A percentile compares a stretch with the other conserved stretches of the same genome.
phyloP scores from a whole-genome alignment of 1,140 invertebrate species.

The Chlorops oryzae region DNA sequence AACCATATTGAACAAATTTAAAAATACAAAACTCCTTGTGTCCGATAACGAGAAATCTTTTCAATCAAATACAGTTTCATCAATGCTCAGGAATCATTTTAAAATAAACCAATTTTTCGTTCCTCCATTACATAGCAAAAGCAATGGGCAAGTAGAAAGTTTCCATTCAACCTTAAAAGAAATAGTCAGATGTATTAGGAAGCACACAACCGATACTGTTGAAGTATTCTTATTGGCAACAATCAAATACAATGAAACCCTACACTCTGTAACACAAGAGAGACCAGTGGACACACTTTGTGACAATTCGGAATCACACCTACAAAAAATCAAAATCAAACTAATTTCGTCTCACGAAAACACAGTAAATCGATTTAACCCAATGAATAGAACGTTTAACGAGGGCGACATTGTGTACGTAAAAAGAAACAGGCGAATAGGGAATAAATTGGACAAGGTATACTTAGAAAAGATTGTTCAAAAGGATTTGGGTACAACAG shows the following conservation, averaged over 20 bases:
- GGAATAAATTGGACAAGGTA: background rate
- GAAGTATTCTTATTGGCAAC: background rate
- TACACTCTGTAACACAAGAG: background rate
- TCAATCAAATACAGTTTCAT: background rate
- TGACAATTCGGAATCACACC: background rate
- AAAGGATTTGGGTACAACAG: constrained; percentile 2
- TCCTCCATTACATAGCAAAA: constrained; percentile 6
- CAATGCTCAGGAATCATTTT: constrained; percentile 2
- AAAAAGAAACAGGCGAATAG: background rate
- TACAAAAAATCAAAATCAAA: background rate
- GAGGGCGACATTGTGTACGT: background rate
- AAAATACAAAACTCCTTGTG: background rate
- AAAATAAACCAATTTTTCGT: background rate
- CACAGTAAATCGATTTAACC: background rate
- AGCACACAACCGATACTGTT: background rate
- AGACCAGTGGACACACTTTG: background rate
- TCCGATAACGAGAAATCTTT: too few relatives aligned
- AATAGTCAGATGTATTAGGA: constrained; percentile 4
- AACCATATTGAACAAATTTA: background rate
- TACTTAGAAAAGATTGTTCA: background rate
- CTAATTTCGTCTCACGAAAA: background rate
- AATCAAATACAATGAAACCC: background rate
- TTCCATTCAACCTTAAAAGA: background rate
- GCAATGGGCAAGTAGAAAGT: constrained; percentile 7
- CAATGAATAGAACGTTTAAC: background rate